Conservation (phyloP, 2,888 invertebrate species). For the Arenicola marina region DNA sequence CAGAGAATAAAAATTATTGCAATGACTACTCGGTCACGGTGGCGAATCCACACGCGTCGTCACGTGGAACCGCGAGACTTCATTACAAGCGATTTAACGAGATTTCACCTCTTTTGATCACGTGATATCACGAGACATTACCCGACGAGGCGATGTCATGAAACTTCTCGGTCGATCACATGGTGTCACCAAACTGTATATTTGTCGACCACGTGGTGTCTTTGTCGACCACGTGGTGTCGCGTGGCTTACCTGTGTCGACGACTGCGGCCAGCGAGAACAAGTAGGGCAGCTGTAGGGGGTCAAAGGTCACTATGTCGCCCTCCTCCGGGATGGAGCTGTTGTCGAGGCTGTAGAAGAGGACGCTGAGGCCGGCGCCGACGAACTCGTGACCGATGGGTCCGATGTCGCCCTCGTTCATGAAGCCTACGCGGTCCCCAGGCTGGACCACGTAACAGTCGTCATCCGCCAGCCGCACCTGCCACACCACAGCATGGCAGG, state of each 20-base stretch:
- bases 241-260: constrained; percentile 14
- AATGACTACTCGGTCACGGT: too few relatives aligned
- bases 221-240: not conserved
- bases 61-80: too few relatives aligned
- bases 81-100: too few relatives aligned
- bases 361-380: not conserved
- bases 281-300: constrained; percentile 17
- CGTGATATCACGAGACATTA: too few relatives aligned
- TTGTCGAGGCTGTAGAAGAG: constrained; percentile 3
- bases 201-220: not conserved
- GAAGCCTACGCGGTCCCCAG: constrained; percentile 3
- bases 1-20: too few relatives aligned
- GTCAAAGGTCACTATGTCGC: constrained; percentile 7
- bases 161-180: too few relatives aligned
- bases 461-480: too few relatives aligned
- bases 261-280: constrained; percentile 13
- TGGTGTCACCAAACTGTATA: not conserved
- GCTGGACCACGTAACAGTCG: too few relatives aligned
- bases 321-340: constrained; percentile 1
- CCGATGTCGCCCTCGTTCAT: not conserved
- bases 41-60: too few relatives aligned
- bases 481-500: too few relatives aligned
- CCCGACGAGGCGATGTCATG: too few relatives aligned
- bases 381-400: constrained; percentile 4
- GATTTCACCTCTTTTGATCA: too few relatives aligned